These are phyloP conservation scores for Cotesia congregata DNA, from an alignment of 2,888 invertebrate genomes.

Conservation along the genomic window DNA sequence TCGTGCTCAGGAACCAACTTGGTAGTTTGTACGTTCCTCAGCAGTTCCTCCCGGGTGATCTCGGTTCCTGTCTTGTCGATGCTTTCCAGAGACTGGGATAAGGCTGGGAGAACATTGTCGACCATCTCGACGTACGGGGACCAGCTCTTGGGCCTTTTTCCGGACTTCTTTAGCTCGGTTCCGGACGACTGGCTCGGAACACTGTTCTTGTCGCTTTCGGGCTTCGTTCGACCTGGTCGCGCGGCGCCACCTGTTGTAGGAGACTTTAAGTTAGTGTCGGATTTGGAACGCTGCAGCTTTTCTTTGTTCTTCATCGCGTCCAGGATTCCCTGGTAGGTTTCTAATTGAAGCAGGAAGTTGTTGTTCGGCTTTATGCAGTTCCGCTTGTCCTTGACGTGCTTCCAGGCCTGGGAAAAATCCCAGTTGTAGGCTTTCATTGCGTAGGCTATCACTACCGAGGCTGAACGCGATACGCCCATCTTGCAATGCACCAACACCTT, in stretches of 20 bases:
- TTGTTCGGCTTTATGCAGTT: constrained; percentile 96
- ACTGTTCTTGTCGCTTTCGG: constrained; percentile 54
- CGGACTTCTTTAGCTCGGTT: constrained; percentile 60
- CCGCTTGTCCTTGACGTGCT: constrained; percentile 91
- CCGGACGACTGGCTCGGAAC: constrained; percentile 49
- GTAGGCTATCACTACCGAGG: constrained; percentile 97
- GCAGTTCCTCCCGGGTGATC: constrained; percentile 65
- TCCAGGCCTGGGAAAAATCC: constrained; percentile 90
- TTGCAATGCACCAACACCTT: constrained; percentile 99
- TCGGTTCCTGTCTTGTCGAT: constrained; percentile 69
- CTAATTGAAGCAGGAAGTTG: constrained; percentile 93
- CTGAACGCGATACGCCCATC: constrained; percentile 98
- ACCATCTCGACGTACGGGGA: constrained; percentile 79
- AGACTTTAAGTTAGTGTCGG: constrained; percentile 89
- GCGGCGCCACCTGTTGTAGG: constrained; percentile 72
- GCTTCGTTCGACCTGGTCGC: constrained; percentile 58
- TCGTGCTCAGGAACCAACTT: constrained; percentile 71
- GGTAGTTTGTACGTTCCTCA: constrained; percentile 65
- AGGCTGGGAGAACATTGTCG: constrained; percentile 74
- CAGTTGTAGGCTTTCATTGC: constrained; percentile 98
- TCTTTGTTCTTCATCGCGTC: constrained; percentile 97
- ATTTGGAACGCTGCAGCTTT: constrained; percentile 92
- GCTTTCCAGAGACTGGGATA: constrained; percentile 80
- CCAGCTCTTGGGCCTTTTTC: constrained; percentile 79
- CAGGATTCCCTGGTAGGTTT: constrained; percentile 95